Base-by-base conservation (phyloP, 2,888 invertebrate genomes). In the Plebejus anna region DNA sequence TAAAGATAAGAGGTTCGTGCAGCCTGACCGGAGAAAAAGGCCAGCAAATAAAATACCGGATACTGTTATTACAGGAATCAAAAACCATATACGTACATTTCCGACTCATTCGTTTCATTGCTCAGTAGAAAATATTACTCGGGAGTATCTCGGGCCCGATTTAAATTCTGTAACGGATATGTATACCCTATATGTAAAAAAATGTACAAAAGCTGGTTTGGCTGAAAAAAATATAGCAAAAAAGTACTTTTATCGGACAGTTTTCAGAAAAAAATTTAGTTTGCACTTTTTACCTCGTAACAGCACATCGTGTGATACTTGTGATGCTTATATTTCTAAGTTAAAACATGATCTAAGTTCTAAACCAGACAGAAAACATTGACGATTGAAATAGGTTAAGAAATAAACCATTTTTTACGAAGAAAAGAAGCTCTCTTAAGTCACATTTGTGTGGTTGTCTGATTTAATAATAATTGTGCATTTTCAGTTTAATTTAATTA, bases 71-170 rank as follows among this genome's bases (percentile, higher is more conserved):
- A 28, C 2, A 11, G 28, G 11, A 7, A 11, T 59, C 13, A 66
- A 66, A 66, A 66, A 22, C 61, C 61, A 66, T 28, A 66, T 66
- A 28, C 28, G 61, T 32, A 66, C 61, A 28, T 66, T 66, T 66
- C 61, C 61, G 28, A 22, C 28, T 9, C 28, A 66, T 28, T 32
- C 61, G 28, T 66, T 66, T 32, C 13, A 66, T 66, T 28, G 28
- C 32, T 66, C 32, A 13, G 28, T 11, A 66, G 61, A 28, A 32
- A 66, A 66, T 28, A 13, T 28, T 0, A 66, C 61, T 66, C 61
- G 28, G 2, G 32, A 66, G 61, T 66, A 66, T 66, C 61, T 66
- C 4, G 32, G 61, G 22, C 61, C 28, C 9, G 28, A 66, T 28
- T 32, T 66, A 66, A 66, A 9, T 28, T 32, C 55, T 55, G 55